Base-by-base conservation (phyloP, 2,797 vertebrate species). In the Muscicapa comitata region DNA sequence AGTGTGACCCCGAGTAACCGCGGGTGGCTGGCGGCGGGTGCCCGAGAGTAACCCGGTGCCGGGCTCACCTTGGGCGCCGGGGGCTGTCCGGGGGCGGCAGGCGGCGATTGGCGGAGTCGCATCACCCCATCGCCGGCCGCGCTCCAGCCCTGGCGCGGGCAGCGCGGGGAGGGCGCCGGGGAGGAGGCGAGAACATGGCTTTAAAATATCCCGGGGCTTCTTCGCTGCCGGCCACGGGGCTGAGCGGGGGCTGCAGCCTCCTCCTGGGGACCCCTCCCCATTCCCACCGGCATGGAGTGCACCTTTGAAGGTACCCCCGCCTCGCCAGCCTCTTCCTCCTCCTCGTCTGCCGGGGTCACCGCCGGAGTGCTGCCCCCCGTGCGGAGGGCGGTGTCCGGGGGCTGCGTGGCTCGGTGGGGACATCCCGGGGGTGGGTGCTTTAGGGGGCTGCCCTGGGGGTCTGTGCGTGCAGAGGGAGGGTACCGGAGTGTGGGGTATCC, bases 71-170 rank as follows among this genome's bases (percentile, higher is more conserved):
- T 97, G 94, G 91, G 31, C 17, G 48, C 72, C 67, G 85, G 72
- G 95, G 83, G 83, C 92, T 94, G 97, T 92, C 97, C 94, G 96
- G 91, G 96, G 98, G 96, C 97, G 96, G 98, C 96, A 54, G 94
- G 95, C 98, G 65, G 98, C 98, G 98, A 99, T 99, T 99, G 99
- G 99, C 83, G 93, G 91, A 95, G 95, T 97, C 88, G 80, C 98
- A 99, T 99, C 99, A 99, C 99, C 99, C 99, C 99, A 99, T 98
- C 90, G 95, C 97, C 95, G 98, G 98, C 98, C 97, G 78, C 94
- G 98, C 93, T 97, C 97, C 97, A 97, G 97, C 98, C 91, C 84
- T 93, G 94, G 92, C 84, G 47, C 72, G 24, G 88, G 80, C 76
- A 47, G 90, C 50, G 35, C 47, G 58, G 95, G 94, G 85, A 88